Conservation (phyloP, 2,888 invertebrate genomes). For the Sinopyrophorus schimmeli region DNA sequence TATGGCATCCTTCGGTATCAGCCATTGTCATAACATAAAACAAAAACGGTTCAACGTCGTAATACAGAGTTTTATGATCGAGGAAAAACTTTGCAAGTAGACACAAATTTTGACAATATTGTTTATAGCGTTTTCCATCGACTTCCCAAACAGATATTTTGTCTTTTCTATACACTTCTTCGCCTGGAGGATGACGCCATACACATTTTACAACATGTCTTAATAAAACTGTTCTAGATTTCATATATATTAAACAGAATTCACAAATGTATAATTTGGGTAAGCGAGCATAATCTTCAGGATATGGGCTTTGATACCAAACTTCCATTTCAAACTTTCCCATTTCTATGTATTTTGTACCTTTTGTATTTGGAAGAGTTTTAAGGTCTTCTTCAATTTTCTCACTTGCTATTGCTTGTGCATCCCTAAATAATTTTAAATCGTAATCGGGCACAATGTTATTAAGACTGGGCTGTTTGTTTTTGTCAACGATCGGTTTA, state of each 20-base stretch:
- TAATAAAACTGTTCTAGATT: constrained; percentile 80
- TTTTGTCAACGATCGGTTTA: constrained; percentile 46
- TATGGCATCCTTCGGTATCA: constrained; percentile 89
- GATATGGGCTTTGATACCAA: constrained; percentile 95
- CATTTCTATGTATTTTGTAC: constrained; percentile 86
- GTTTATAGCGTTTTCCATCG: constrained; percentile 88
- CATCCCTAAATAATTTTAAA: constrained; percentile 84
- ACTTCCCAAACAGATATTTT: constrained; percentile 95
- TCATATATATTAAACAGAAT: constrained; percentile 85
- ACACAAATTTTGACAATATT: constrained; percentile 97
- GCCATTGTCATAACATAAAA: constrained; percentile 98
- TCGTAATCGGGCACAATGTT: constrained; percentile 87
- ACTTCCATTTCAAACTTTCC: constrained; percentile 97
- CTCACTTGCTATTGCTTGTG: constrained; percentile 89
- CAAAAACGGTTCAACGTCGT: constrained; percentile 97
- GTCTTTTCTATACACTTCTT: constrained; percentile 87
- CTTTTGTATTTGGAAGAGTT: constrained; percentile 75
- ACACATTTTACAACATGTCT: constrained; percentile 91
- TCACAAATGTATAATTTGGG: constrained; percentile 96
- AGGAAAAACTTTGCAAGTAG: constrained; percentile 96
- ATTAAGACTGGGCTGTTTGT: constrained; percentile 71
- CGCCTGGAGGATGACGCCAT: constrained; percentile 95
- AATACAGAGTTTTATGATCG: constrained; percentile 97
- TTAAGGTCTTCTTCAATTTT: constrained; percentile 83
- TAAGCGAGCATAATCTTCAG: constrained; percentile 88